Conservation (phyloP, 2,888 invertebrate genomes). For the Beris morrisii region DNA sequence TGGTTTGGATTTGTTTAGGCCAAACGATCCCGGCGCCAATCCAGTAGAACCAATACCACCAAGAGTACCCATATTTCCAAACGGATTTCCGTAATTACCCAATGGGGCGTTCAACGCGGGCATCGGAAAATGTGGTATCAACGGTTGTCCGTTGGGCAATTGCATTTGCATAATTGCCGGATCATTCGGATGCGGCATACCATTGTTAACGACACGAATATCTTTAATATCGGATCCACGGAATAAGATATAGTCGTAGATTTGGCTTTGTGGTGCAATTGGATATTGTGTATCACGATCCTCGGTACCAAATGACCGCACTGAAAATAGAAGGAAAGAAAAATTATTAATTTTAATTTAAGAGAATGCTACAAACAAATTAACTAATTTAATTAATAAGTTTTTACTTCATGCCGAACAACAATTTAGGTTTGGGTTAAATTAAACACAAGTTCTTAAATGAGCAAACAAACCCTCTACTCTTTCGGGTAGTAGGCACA, state of each 20-base stretch:
- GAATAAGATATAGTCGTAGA: conserved; percentile 98
- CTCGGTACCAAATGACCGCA: conserved; percentile 98
- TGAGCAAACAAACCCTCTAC: too few species aligned
- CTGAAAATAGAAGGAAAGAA: conserved; percentile 62
- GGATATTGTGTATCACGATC: conserved; percentile 94
- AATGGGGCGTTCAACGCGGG: conserved; percentile 65
- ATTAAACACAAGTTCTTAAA: not conserved
- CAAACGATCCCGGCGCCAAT: conserved; percentile 57
- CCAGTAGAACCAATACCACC: conserved; percentile 55
- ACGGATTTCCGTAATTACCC: conserved; percentile 54
- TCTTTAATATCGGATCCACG: conserved; percentile 98
- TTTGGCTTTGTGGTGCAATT: conserved; percentile 94
- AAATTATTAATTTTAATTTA: conserved; percentile 35
- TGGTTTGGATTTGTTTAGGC: conserved; percentile 60
- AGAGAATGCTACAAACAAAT: not conserved
- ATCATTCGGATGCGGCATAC: conserved; percentile 86
- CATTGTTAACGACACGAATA: conserved; percentile 91
- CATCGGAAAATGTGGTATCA: conserved; percentile 71
- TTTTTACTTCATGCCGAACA: too few species aligned
- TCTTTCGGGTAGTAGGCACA: too few species aligned
- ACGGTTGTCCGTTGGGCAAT: conserved; percentile 68
- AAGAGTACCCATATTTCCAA: conserved; percentile 53
- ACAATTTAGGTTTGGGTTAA: too few species aligned
- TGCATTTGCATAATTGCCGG: conserved; percentile 96
- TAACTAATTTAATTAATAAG: not conserved